phyloP scores from a whole-genome alignment of 2,888 invertebrate genomes.

The Epinotia brunnichana region DNA sequence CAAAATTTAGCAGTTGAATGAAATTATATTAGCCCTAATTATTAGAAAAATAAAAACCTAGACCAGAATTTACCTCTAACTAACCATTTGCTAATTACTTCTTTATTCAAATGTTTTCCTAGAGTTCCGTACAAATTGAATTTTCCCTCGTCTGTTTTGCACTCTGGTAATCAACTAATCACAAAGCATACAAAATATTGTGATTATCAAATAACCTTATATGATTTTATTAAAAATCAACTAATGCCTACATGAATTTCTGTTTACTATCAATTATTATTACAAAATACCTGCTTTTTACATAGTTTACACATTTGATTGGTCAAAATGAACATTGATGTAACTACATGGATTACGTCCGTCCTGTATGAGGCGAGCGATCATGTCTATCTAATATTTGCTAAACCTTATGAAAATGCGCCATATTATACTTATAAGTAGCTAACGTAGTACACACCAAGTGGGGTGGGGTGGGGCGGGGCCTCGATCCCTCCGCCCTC shows the following conservation, averaged over 20 bases:
- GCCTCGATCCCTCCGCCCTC: constrained; percentile 3
- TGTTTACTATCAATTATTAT: constrained; percentile 61
- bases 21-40: constrained; percentile 49
- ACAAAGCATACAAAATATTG: constrained; percentile 52
- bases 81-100: constrained; percentile 59
- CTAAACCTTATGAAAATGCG: constrained; percentile 35
- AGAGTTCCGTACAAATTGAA: constrained; percentile 45
- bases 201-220: constrained; percentile 60
- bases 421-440: constrained; percentile 21
- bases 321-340: constrained; percentile 57
- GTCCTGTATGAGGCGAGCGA: constrained; percentile 30
- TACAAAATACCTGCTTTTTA: constrained; percentile 68
- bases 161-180: constrained; percentile 51
- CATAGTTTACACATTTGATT: constrained; percentile 67
- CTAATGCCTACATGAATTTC: constrained; percentile 64
- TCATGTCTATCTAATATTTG: constrained; percentile 29
- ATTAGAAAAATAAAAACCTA: constrained; percentile 68
- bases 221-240: constrained; percentile 62
- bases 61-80: constrained; percentile 66
- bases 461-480: constrained; percentile 6
- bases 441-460: constrained; percentile 23
- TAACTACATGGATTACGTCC: constrained; percentile 25
- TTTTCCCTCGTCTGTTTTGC: constrained; percentile 49
- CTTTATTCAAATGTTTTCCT: constrained; percentile 35
- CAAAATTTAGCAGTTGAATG: constrained; percentile 49